These are phyloP conservation scores for Maconellicoccus hirsutus DNA, from an alignment of 1,140 invertebrate genomes.

Conservation along the genomic window DNA sequence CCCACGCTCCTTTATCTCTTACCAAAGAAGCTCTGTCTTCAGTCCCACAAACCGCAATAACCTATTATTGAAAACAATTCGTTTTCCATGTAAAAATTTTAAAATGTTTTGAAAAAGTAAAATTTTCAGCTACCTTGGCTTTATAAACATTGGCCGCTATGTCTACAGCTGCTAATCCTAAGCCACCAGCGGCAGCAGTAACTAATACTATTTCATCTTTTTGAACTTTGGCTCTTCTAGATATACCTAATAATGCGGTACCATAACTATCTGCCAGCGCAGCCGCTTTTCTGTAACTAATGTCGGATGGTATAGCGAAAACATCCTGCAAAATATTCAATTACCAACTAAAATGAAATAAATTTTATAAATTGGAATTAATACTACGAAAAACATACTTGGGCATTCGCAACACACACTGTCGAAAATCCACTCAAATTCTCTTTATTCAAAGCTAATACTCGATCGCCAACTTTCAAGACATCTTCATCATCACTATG, in stretches of 20 bases:
- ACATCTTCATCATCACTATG: conserved; percentile 26
- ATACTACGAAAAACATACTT: conserved; percentile 33
- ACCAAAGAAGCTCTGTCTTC: conserved; percentile 43
- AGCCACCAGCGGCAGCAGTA: conserved; percentile 46
- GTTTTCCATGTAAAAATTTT: not conserved
- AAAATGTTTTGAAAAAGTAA: not conserved
- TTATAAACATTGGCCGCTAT: conserved; percentile 47
- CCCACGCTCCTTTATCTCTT: conserved; percentile 45
- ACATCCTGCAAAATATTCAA: conserved; percentile 38
- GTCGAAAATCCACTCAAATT: conserved; percentile 42
- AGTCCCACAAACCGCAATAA: conserved; percentile 45
- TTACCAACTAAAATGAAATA: conserved; percentile 16
- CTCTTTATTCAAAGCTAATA: conserved; percentile 43
- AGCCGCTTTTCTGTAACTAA: conserved; percentile 39
- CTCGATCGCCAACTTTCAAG: conserved; percentile 37
- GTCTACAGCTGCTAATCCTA: conserved; percentile 49
- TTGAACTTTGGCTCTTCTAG: conserved; percentile 40
- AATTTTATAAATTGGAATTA: conserved; percentile 6
- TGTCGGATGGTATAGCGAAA: conserved; percentile 40
- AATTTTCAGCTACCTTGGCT: conserved; percentile 42
- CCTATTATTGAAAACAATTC: conserved; percentile 37
- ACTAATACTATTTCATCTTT: conserved; percentile 43
- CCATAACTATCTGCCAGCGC: conserved; percentile 45
- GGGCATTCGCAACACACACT: conserved; percentile 38
- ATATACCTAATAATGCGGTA: conserved; percentile 44